Base-by-base conservation (phyloP, 2,888 invertebrate species). In the Pollenia griseotomentosa region DNA sequence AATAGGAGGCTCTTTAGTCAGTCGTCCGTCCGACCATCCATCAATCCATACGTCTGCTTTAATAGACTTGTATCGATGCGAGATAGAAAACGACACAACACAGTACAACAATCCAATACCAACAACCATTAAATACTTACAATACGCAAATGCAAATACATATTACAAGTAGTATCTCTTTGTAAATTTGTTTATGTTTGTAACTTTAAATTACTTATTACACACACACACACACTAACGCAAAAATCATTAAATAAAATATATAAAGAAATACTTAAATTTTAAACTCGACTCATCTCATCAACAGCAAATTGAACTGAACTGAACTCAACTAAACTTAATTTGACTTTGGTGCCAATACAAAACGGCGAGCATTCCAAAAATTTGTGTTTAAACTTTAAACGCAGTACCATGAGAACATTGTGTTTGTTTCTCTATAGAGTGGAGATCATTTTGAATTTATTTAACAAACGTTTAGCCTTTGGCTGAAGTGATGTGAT, bases 401-500 rank as follows among this genome's bases (percentile, higher is more conserved):
- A 57, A 81, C 55, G 40, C 48, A 66, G 61, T 70, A 40, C 16
- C 70, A 61, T 63, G 61, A 83, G 68, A 68, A 74, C 61, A 80
- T 44, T 53, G 10, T 16, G 16, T 6, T 42, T 16, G 11, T 57
- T 57, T 16, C 14, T 63, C 14, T 75, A 16, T 63, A 66, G 63
- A 19, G 19, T 23, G 11, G 8, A 2, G 8, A 33, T 33, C 73
- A 65, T 65, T 79, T 61, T 14, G 57, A 82, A 83, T 83, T 61
- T 77, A 63, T 83, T 83, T 77, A 83, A 74, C 59, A 74, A 33
- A 19, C 65, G n/a, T 55, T 78, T 83, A 79, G 79, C 79, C 74
- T 84, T 80, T 79, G 61, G 68, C 66, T 80, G 68, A 80, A 80
- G 74, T 68, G 66, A 84, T 74, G 74, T 68, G 66, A 84, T 74